phyloP scores from a whole-genome alignment of 1,140 invertebrate genomes.

The Telenomus remus region DNA sequence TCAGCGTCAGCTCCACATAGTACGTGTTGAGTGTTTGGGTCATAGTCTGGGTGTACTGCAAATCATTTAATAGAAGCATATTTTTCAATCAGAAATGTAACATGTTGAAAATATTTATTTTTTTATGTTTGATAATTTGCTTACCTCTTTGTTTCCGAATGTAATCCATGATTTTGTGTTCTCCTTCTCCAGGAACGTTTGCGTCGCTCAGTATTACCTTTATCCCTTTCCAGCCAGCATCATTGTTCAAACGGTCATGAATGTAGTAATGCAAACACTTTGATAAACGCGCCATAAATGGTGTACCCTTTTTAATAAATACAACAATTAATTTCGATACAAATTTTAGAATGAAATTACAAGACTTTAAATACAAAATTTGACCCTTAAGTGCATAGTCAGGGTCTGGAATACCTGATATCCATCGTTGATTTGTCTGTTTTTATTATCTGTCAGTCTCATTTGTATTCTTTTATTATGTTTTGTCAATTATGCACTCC shows the following conservation, averaged over 20 bases:
- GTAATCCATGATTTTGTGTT: conserved; percentile 99
- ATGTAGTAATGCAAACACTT: conserved; percentile 97
- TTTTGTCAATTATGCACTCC: too few relatives aligned
- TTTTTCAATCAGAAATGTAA: not conserved
- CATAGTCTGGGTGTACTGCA: conserved; percentile 92
- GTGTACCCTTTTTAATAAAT: conserved; percentile 84
- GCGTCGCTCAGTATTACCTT: conserved; percentile 98
- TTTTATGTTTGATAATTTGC: not conserved
- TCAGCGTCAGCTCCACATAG: conserved; percentile 99
- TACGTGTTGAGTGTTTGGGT: conserved; percentile 98
- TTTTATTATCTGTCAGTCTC: too few relatives aligned
- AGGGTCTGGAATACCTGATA: too few relatives aligned
- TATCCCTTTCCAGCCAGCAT: conserved; percentile 96
- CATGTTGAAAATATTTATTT: not conserved
- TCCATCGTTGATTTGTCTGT: too few relatives aligned
- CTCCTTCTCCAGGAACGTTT: conserved; percentile 98
- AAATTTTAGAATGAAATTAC: conserved; percentile 2
- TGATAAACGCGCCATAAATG: conserved; percentile 97
- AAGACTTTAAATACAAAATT: too few relatives aligned
- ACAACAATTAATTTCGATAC: too few relatives aligned
- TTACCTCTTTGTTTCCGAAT: conserved; percentile 94
- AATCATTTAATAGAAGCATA: not conserved
- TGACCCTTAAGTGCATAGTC: too few relatives aligned
- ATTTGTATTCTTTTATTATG: too few relatives aligned
- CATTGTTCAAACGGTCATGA: conserved; percentile 93